Percentiles rank a stretch among this genome's conserved stretches.
Conservation (phyloP, 2,888 invertebrate genomes). For the Sphecodes monilicornis region DNA sequence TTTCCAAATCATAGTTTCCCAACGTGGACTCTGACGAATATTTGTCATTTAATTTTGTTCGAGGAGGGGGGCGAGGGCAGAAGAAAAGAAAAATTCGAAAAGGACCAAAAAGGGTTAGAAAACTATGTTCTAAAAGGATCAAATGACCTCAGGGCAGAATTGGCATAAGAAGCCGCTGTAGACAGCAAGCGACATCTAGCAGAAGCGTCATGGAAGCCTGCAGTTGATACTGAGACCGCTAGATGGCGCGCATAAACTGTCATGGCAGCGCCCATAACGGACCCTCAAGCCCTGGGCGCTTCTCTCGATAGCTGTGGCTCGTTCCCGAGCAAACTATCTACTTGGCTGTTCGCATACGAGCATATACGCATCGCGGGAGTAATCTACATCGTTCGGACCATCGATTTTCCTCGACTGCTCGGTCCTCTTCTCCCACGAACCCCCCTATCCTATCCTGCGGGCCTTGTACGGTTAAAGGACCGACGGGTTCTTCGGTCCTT, state of each 20-base stretch:
- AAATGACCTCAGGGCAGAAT: neutral
- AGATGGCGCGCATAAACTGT: neutral
- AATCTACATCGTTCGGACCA: neutral
- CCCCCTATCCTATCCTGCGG: slow-evolving; percentile 66
- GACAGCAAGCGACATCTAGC: neutral
- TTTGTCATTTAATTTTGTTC: no score
- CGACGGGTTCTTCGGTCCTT: slow-evolving; percentile 58
- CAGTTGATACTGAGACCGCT: neutral
- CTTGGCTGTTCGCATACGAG: neutral
- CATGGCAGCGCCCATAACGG: neutral
- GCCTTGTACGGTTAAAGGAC: slow-evolving; percentile 52
- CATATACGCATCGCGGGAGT: neutral
- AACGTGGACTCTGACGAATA: neutral
- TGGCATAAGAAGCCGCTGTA: neutral
- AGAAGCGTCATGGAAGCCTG: neutral
- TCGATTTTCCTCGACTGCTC: slow-evolving; percentile 24
- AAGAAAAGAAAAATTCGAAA: neutral
- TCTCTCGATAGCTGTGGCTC: neutral
- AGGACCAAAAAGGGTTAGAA: no score
- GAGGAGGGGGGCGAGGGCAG: neutral
- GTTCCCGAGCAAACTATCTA: neutral
- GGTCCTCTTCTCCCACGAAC: slow-evolving; percentile 56
- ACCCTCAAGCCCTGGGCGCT: neutral
- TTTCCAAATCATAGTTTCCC: neutral
- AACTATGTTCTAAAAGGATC: neutral